These are phyloP conservation scores for Drosophila arawakana DNA, from an alignment of 1,140 invertebrate genomes.

Conservation along the genomic window DNA sequence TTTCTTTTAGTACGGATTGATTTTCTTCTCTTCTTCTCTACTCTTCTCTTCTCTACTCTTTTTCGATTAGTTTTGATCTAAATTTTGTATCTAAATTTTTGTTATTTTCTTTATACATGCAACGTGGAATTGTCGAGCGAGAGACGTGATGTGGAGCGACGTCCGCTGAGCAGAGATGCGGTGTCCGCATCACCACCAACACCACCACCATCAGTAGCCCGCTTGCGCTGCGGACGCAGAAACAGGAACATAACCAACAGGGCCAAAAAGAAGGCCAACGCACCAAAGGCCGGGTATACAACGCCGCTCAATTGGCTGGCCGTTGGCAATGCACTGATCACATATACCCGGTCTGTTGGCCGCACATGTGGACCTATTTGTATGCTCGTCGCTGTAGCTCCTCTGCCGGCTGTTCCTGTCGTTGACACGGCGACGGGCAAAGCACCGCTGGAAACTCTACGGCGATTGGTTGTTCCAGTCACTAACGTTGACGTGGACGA, in stretches of 20 bases:
- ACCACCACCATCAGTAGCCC: slow-evolving; percentile 11
- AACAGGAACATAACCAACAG: slow-evolving; percentile 76
- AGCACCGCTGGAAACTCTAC: not conserved
- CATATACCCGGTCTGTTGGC: slow-evolving; percentile 73
- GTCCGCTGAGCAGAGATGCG: slow-evolving; percentile 56
- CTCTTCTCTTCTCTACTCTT: slow-evolving; percentile 7
- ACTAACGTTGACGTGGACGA: not conserved
- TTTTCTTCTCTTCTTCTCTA: slow-evolving; percentile 6
- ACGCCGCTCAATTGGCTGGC: slow-evolving; percentile 68
- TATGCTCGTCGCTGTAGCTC: slow-evolving; percentile 12
- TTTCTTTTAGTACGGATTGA: slow-evolving; percentile 30
- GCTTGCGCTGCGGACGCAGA: slow-evolving; percentile 72
- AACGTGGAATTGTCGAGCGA: slow-evolving; percentile 67
- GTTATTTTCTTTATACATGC: slow-evolving; percentile 54
- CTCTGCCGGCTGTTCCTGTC: slow-evolving; percentile 22
- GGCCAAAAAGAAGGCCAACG: slow-evolving; percentile 68
- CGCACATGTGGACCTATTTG: slow-evolving; percentile 13
- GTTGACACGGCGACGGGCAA: slow-evolving; percentile 5
- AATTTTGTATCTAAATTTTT: not conserved
- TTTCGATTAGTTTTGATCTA: not conserved
- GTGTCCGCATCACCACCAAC: slow-evolving; percentile 49
- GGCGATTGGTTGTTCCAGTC: slow-evolving; percentile 14
- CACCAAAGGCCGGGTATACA: slow-evolving; percentile 73
- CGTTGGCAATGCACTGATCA: slow-evolving; percentile 69
- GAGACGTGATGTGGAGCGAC: slow-evolving; percentile 48